Percentiles rank a stretch among this genome's conserved stretches.
phyloP scores from a whole-genome alignment of 30 jellyfish, hydroid and myxozoan species.

The Sanderia malayensis region DNA sequence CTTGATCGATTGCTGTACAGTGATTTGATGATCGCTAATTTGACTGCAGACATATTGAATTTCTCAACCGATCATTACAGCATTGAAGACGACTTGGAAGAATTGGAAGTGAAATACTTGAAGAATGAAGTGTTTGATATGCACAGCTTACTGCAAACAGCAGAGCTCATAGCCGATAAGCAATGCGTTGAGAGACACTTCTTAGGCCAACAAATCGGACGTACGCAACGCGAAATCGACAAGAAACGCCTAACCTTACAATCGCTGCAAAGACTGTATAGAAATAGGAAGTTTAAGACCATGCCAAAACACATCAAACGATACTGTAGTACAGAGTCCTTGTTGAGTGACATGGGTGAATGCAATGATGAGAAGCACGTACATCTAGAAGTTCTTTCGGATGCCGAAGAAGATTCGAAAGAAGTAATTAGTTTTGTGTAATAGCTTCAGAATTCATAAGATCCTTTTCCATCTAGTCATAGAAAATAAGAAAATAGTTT shows the following conservation, averaged over 20 bases:
- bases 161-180: constrained; percentile 32
- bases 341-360: constrained; percentile 26
- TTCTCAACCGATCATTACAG: constrained; percentile 34
- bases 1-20: constrained; percentile 45
- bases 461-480: no score
- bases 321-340: constrained; percentile 60
- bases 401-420: constrained; percentile 18
- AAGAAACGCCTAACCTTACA: constrained; percentile 23
- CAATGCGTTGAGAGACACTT: constrained; percentile 29
- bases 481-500: no score
- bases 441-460: no score
- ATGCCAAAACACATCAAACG: constrained; percentile 55
- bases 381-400: constrained; percentile 12
- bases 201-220: background rate
- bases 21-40: constrained; percentile 46
- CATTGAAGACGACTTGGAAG: constrained; percentile 47
- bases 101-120: constrained; percentile 23
- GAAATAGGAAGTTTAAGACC: constrained; percentile 34
- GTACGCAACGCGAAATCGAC: constrained; percentile 27
- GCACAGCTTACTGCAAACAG: constrained; percentile 36
- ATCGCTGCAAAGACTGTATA: constrained; percentile 23
- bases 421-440: constrained; percentile 56
- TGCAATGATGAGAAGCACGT: constrained; percentile 1
- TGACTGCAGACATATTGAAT: constrained; percentile 44
- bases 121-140: constrained; percentile 33